Evolutionary conservation across 2,113 vertebrate species (phyloP).

Genomic region (Addax nasomaculatus): DNA sequence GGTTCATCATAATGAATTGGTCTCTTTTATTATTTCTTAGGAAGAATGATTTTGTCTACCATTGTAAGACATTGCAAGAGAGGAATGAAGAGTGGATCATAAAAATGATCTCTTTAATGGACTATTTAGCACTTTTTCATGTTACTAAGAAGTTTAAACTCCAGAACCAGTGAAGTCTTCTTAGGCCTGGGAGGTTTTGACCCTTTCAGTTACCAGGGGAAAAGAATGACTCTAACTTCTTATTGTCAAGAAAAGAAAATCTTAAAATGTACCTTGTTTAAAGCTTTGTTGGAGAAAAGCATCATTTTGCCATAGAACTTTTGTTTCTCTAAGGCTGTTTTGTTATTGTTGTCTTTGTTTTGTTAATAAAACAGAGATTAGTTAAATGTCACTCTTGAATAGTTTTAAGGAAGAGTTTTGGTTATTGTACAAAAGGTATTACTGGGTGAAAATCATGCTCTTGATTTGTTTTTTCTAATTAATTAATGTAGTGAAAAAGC

Average conservation of each 20-base stretch:
- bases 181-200: background rate
- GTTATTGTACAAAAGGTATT: background rate
- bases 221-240: background rate
- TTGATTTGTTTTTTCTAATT: background rate
- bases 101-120: background rate
- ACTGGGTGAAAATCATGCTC: background rate
- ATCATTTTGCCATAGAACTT: background rate
- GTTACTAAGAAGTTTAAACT: background rate
- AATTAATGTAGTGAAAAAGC: background rate
- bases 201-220: background rate
- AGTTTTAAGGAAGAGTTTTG: background rate
- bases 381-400: background rate
- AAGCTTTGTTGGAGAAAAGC: background rate
- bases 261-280: background rate
- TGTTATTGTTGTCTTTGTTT: background rate
- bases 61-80: background rate
- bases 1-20: background rate
- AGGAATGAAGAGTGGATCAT: background rate
- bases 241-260: background rate
- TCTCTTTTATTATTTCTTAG: background rate
- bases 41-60: background rate
- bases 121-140: background rate
- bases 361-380: background rate
- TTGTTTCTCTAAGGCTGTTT: background rate
- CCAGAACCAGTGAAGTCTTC: background rate